Base-by-base conservation (phyloP, 1,140 invertebrate genomes). In the Plutomurus gul region DNA sequence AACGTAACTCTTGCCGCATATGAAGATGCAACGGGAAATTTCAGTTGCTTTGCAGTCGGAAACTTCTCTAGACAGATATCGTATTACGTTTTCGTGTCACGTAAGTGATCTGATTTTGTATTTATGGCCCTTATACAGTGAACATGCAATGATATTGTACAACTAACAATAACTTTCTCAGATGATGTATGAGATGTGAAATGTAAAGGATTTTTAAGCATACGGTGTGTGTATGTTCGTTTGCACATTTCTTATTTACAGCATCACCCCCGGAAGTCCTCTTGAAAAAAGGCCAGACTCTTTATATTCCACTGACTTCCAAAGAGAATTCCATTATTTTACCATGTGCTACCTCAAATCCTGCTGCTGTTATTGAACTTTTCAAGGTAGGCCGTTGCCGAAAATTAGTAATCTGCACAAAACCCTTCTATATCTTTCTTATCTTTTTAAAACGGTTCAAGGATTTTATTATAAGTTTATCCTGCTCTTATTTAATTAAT, bases 1-100 rank as follows among this genome's bases (percentile, higher is more conserved):
- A 79, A 79, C 27, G 77, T 76, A 8, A 82, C 74, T 33, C 27
- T 82, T 22, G 27, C 47, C 1, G 36, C 81, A 6, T 76, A 47
- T 77, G 74, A 82, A 75, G 73, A 82, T 43, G 75, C 75, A 16
- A 79, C 81, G 8, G 81, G 81, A 8, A 49, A 76, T 16, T 82
- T 79, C 37, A 65, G 74, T 18, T 82, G 81, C 20, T 43, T 70
- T 40, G 33, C 70, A 10, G 81, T 77, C 20, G 25, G 65, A 40
- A 72, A 82, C 27, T 39, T 39, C 10, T 46, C 13, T 13, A 36
- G 25, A 13, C 18, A 8, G 10, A 76, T 36, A 18, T 82, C 81
- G 1, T 71, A 79, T 33, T 82, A 79, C 46, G 60, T 82, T 16
- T 82, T 49, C 43, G 27, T 65, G 20, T 40, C 80, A 27, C 70